Base-by-base conservation (phyloP, 2,797 vertebrate genomes). In the Huso huso region DNA sequence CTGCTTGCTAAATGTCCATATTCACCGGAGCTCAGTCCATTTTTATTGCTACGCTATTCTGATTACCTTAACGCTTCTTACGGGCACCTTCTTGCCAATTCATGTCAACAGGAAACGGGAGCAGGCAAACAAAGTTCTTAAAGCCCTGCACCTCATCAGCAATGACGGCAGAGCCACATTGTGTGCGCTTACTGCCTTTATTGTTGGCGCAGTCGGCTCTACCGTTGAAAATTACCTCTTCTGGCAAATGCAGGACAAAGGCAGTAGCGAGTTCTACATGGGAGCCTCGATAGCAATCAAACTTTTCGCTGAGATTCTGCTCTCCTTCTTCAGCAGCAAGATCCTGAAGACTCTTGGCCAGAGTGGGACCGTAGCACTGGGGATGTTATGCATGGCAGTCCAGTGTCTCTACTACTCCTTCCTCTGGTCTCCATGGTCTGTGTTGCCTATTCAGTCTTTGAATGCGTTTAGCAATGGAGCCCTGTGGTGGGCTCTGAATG, bases 391-490 rank as follows among this genome's bases (percentile, higher is more conserved):
- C 61, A 78, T 95, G 6, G 80, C 84, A 0, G 57, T 79, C 0
- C 94, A 95, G 82, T 86, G 91, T 67, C 75, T 96, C 37, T 92
- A 91, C 69, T 94, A 89, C 67, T 94, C 94, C 10, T 92, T 95
- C 77, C 78, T 94, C 0, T 90, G 91, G 92, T 83, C 75, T 0
- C 80, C 85, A 0, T 96, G 95, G 95, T 79, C 88, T 0, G 87
- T 77, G 0, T 80, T 95, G 2, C 91, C 88, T 0, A 77, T 81
- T 48, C 94, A 95, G 83, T 10, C 78, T 4, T 62, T 96, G 62
- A 86, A 88, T 1, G 87, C 80, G 15, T 62, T 95, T 66, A 86
- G 94, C 71, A 68, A 67, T 0, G 85, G 92, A 0, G 89, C 88
- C 50, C 73, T 94, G 69, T 90, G 90, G 84, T 94, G 94, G 92